Evolutionary conservation across 2,888 invertebrate genomes (phyloP), one percentile per base, ranked within the genome.

Genomic region (Caenorhabditis virilis): DNA sequence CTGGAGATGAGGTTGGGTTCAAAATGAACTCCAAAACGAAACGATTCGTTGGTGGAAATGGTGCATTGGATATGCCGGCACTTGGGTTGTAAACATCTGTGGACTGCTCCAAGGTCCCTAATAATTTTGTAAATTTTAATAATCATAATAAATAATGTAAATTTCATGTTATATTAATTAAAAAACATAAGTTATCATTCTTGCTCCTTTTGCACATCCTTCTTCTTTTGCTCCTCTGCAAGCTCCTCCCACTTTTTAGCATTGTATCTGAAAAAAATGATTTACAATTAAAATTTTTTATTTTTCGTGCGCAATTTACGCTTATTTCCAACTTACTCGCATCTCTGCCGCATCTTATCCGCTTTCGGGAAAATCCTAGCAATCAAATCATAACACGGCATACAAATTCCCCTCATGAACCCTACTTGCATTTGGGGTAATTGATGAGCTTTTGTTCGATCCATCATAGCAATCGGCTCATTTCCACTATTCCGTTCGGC

Each of bases 381-480:
- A 45, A 92, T 85, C 48, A 91, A 85, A 18, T 87, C 87, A 82
- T 91, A 92, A 84, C 91, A 91, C 0, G 91, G 91, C 39, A 91
- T 85, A 83, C 91, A 91, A 66, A 92, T 91, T 47, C 90, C 90
- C 62, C 87, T 89, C 56, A 92, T 85, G 82, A 92, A 92, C 0
- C 90, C 91, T 46, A 91, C 90, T 88, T 91, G 91, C 65, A 90
- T 89, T 3, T 89, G 86, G 0, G 91, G 89, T 77, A 91, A 89
- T 78, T 91, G 88, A 63, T 90, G 88, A 0, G 89, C 88, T 78
- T 89, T 89, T 55, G 87, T 86, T 57, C 91, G 84, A 79, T 90
- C 90, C 90, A 90, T 90, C 91, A 91, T 91, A 0, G 91, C 88
- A 46, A 91, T 89, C 0, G 91, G 91, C 18, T 84, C 86, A 47